A percentile compares a stretch with the other conserved stretches of the same genome.
These are phyloP conservation scores for Tetragonula clypearis DNA, from an alignment of 1,140 invertebrate genomes.

Conservation along the genomic window DNA sequence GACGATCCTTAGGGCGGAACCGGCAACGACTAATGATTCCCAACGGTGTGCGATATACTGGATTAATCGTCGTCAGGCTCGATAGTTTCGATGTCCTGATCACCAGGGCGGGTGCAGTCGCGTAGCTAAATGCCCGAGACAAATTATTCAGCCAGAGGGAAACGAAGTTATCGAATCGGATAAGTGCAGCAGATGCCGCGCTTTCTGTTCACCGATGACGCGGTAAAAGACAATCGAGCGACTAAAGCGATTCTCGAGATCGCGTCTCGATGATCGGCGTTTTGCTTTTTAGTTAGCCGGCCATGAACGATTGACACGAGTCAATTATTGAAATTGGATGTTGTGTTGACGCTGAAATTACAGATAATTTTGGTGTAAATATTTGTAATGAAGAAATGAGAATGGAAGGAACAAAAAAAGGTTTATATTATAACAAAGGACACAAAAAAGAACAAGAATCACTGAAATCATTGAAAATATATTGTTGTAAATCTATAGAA, in stretches of 20 bases:
- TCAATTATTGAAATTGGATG: neutral
- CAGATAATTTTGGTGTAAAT: no score
- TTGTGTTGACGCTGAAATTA: no score
- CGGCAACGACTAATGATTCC: constrained; percentile 76
- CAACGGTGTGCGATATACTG: constrained; percentile 74
- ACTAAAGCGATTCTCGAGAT: neutral
- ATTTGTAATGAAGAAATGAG: no score
- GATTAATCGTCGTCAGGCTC: constrained; percentile 74
- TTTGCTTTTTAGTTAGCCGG: neutral
- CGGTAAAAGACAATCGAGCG: neutral
- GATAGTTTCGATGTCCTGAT: constrained; percentile 68
- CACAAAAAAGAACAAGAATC: no score
- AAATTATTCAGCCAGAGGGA: constrained; percentile 62
- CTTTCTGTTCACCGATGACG: neutral
- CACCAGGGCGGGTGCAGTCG: constrained; percentile 40
- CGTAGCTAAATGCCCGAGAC: constrained; percentile 58
- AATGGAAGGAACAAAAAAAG: no score
- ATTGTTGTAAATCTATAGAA: no score
- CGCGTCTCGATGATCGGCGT: no score
- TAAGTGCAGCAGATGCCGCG: constrained; percentile 1
- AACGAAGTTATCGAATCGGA: constrained; percentile 55
- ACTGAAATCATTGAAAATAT: no score
- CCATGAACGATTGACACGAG: no score
- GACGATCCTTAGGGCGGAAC: constrained; percentile 56
- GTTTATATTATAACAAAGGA: no score